A percentile compares a stretch with the other conserved stretches of the same genome.
Evolutionary conservation across 2,888 invertebrate species (phyloP).

Genomic region (Melikaiella ostensackeni): DNA sequence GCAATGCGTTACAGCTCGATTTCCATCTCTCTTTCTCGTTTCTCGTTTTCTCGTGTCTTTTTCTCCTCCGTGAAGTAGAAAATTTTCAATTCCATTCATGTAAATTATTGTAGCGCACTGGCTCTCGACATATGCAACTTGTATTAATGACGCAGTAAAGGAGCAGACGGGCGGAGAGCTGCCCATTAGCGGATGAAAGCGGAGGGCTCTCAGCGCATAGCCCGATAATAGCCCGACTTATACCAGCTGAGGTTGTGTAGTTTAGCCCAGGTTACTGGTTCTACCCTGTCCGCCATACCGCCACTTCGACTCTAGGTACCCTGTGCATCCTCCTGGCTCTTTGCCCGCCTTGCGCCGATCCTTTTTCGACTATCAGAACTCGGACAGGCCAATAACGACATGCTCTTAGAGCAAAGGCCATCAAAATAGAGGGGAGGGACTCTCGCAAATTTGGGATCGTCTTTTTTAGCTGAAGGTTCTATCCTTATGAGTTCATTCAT

Average conservation of each 20-base stretch:
- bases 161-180: conserved; percentile 76
- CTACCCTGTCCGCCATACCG: conserved; percentile 59
- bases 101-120: conserved; percentile 75
- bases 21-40: conserved; percentile 48
- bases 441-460: too few relatives aligned
- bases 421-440: too few relatives aligned
- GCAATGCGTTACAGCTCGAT: conserved; percentile 21
- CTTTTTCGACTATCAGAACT: conserved; percentile 40
- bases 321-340: conserved; percentile 64
- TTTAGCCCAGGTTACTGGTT: conserved; percentile 73
- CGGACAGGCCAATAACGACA: background rate
- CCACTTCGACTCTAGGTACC: conserved; percentile 48
- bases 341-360: conserved; percentile 65
- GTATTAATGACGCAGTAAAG: conserved; percentile 77
- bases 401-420: too few relatives aligned
- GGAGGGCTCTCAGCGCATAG: conserved; percentile 76
- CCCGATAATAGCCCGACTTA: conserved; percentile 77
- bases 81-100: conserved; percentile 77
- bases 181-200: conserved; percentile 78
- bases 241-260: conserved; percentile 73
- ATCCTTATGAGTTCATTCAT: too few relatives aligned
- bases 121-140: conserved; percentile 77
- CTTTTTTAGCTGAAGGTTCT: too few relatives aligned
- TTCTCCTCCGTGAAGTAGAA: conserved; percentile 75
- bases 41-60: conserved; percentile 64